Percentiles rank a stretch among this genome's conserved stretches.
These are phyloP conservation scores for Drosophila baimaii DNA, from an alignment of 1,140 invertebrate species.

Conservation along the genomic window DNA sequence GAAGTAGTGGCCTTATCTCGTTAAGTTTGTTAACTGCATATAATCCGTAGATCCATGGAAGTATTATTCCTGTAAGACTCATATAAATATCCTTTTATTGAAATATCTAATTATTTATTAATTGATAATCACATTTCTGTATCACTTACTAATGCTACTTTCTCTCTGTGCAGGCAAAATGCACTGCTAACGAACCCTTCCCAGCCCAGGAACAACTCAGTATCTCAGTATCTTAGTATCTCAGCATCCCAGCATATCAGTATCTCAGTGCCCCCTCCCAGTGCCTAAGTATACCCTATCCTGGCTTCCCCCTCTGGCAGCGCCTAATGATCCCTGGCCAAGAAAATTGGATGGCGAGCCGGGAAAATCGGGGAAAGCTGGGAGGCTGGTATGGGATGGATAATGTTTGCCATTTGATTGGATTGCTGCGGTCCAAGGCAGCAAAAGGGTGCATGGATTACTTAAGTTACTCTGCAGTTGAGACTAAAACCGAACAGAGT, in stretches of 20 bases:
- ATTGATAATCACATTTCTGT: too few relatives aligned
- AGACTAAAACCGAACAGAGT: not conserved
- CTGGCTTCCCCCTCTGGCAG: not conserved
- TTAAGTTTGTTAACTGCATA: too few relatives aligned
- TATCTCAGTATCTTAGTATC: not conserved
- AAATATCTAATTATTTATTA: not conserved
- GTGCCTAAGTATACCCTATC: not conserved
- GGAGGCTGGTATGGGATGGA: not conserved
- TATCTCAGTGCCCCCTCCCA: not conserved
- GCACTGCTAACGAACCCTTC: slow-evolving; percentile 7
- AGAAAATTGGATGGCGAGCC: slow-evolving; percentile 39
- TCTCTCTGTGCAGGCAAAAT: not conserved
- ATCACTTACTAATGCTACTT: not conserved
- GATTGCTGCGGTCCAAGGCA: slow-evolving; percentile 30
- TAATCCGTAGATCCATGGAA: too few relatives aligned
- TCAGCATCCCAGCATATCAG: not conserved
- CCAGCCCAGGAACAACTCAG: not conserved
- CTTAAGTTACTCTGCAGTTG: not conserved
- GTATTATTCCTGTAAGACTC: too few relatives aligned
- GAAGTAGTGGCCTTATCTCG: too few relatives aligned
- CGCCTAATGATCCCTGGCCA: slow-evolving; percentile 60
- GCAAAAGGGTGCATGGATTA: not conserved
- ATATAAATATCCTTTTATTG: too few relatives aligned
- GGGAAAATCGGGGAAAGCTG: slow-evolving; percentile 1
- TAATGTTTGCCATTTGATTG: slow-evolving; percentile 39